Base-by-base conservation (phyloP, 2,797 vertebrate genomes). In the Lepidocolaptes lacrymiger region DNA sequence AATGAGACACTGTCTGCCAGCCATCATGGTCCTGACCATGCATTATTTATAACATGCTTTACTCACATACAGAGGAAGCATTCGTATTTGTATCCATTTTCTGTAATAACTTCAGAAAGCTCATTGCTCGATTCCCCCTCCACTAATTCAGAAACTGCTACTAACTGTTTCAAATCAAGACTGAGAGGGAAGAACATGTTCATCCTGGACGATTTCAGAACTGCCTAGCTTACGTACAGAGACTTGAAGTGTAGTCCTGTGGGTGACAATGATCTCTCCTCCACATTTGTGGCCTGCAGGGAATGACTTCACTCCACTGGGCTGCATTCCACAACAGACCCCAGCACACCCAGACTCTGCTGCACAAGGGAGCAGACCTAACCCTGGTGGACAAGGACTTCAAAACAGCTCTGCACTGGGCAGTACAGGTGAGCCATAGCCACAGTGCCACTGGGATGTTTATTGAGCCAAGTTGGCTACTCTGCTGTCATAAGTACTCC, bases 281-380 rank as follows among this genome's bases (percentile, higher is more conserved):
- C 48, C 10, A 55, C 41, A 19, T 69, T 94, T 95, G n/a, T 97
- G 91, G 16, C 81, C 95, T 97, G 85, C 93, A 99, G 98, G 98
- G 99, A 49, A 99, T 99, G 99, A 98, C 98, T 5, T 98, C 98
- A 5, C 98, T 99, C 43, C 99, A 99, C 69, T 99, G 99, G 99
- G 98, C 99, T 27, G 98, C 98, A 8, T 99, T 99, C 95, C 98
- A 99, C 94, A 98, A 98, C 95, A 97, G 96, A 43, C 98, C 98
- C 6, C 98, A 98, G 67, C 98, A 99, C 28, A 98, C 98, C 10
- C 98, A 98, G 91, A 97, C 97, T 37, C 96, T 99, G 86, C 95
- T 99, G 95, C 98, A 98, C 91, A 99, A 98, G 83, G 98, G 98
- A 79, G 98, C 98, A 34, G 98, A 99, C 69, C 98, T 97, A 8